Evolutionary conservation across 2,113 vertebrate genomes (phyloP).

Genomic region (Scomber scombrus): DNA sequence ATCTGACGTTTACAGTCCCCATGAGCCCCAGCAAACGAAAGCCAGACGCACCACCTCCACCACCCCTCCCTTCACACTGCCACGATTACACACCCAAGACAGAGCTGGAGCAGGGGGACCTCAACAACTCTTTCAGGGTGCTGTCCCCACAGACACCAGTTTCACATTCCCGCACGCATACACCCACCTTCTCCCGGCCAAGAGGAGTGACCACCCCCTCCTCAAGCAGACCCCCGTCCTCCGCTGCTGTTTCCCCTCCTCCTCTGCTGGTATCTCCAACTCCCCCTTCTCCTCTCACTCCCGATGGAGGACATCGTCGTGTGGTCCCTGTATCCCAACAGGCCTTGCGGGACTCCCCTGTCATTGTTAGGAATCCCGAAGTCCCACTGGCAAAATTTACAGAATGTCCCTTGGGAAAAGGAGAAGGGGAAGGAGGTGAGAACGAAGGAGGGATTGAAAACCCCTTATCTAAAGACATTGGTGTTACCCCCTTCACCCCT

Average conservation of each 20-base stretch:
- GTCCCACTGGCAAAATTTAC: constrained; percentile 91
- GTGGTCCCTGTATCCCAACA: constrained; percentile 86
- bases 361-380: constrained; percentile 93
- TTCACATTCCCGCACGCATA: constrained; percentile 82
- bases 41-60: constrained; percentile 79
- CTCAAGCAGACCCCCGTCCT: constrained; percentile 76
- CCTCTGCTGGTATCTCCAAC: constrained; percentile 83
- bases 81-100: constrained; percentile 83
- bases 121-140: constrained; percentile 84
- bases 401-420: constrained; percentile 84
- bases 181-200: constrained; percentile 81
- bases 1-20: constrained; percentile 93
- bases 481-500: constrained; percentile 63
- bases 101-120: constrained; percentile 80
- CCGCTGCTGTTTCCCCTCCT: constrained; percentile 82
- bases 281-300: constrained; percentile 85
- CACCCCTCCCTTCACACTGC: constrained; percentile 77
- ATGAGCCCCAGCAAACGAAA: constrained; percentile 92
- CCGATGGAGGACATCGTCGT: constrained; percentile 87
- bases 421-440: constrained; percentile 60
- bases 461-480: constrained; percentile 68
- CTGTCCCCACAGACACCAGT: constrained; percentile 86
- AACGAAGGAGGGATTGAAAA: constrained; percentile 52
- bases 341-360: constrained; percentile 89
- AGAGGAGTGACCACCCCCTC: constrained; percentile 73